Evolutionary conservation across 2,888 invertebrate genomes (phyloP), one percentile per base, ranked within the genome.

Genomic region (Drosophila mulleri): DNA sequence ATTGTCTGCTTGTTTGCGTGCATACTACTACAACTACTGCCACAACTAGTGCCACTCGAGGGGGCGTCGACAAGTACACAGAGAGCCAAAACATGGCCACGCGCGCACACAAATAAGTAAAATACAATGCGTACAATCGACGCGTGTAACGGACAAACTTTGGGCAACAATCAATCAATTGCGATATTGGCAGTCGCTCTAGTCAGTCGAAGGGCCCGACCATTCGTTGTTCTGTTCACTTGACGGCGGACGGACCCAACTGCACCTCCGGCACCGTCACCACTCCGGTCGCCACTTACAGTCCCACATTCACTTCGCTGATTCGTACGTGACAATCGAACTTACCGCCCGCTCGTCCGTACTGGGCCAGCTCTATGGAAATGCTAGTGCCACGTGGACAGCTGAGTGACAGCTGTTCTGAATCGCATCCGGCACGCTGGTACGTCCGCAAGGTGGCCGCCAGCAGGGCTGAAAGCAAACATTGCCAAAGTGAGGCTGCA

Each of bases 321-420:
- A 48, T 32, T 54, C 48, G 73, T 76, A 75, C 75, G 75, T 80
- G 75, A 68, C 71, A 72, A 73, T 72, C 63, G 72, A 74, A 85
- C 90, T 91, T 78, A 92, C 92, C 92, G 82, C 92, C 91, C 84
- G 92, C 90, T 37, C 96, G 95, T 16, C 98, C 98, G 90, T 98
- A 98, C 91, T 97, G 97, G n/a, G 98, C 98, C 85, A 97, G 94
- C 91, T 97, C 96, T 83, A 98, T 96, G 87, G 96, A 96, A 91
- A 99, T 98, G 88, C 97, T 97, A 42, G 98, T 98, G 60, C 97
- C 97, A 53, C 96, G 94, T 35, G 98, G 98, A 93, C 99, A 99
- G 91, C 96, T 96, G 74, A 98, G 94, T 56, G 96, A 95, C 92
- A 98, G 96, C 92, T 95, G 95, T 91, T 98, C 97, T 75, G 97